Evolutionary conservation across 1,140 invertebrate species (phyloP).

Genomic region (Caerostris extrusa): DNA sequence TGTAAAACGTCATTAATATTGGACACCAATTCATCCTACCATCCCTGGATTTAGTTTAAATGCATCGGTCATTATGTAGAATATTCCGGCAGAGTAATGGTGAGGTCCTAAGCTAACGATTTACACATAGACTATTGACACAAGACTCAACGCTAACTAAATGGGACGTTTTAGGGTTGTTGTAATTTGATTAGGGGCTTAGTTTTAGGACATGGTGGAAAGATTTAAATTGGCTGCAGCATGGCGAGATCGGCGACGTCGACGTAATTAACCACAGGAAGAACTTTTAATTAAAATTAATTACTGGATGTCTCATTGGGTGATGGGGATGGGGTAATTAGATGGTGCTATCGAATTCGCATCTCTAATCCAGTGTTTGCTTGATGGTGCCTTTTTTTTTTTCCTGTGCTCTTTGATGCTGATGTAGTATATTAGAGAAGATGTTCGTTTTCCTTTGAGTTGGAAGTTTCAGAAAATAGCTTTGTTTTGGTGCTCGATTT

Average conservation of each 20-base stretch:
- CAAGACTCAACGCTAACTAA: constrained; percentile 65
- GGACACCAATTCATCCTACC: constrained; percentile 23
- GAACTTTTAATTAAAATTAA: constrained; percentile 43
- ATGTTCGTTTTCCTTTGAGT: not conserved
- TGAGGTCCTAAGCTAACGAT: constrained; percentile 52
- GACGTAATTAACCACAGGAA: constrained; percentile 31
- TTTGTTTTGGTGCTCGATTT: not conserved
- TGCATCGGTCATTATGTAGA: constrained; percentile 63
- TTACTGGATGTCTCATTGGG: constrained; percentile 32
- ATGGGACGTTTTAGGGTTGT: constrained; percentile 73
- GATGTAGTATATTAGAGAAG: not conserved
- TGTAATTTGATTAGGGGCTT: constrained; percentile 69
- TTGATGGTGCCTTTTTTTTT: not conserved
- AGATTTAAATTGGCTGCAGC: constrained; percentile 12
- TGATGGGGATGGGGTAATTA: constrained; percentile 25
- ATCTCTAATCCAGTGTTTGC: constrained; percentile 33
- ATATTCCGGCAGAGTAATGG: constrained; percentile 27
- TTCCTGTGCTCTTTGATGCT: not conserved
- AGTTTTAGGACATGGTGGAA: constrained; percentile 26
- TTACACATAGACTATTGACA: constrained; percentile 72
- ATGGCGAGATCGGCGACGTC: not conserved
- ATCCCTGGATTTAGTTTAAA: constrained; percentile 59
- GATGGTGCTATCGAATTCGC: constrained; percentile 26
- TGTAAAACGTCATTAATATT: constrained; percentile 72
- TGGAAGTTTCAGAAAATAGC: not conserved